Percentiles rank a stretch among this genome's conserved stretches.
Conservation (phyloP, 2,888 invertebrate species). For the Meandrusa payeni region DNA sequence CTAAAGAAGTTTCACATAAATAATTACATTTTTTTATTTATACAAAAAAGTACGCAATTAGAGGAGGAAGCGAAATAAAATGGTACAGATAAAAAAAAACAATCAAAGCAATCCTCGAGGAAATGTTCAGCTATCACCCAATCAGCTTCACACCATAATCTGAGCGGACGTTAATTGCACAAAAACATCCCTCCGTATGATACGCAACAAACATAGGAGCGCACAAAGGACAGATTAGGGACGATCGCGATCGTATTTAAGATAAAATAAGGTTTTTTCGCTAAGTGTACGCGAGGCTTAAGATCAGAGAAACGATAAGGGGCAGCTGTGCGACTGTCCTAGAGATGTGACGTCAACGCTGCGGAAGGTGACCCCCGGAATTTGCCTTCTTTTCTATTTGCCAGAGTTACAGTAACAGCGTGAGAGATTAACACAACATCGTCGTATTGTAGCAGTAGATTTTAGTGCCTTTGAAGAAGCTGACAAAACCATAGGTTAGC, state of each 20-base stretch:
- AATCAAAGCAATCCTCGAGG: constrained; percentile 44
- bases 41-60: no score
- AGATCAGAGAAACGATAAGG: constrained; percentile 64
- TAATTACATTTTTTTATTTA: no score
- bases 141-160: constrained; percentile 63
- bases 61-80: no score
- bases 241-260: constrained; percentile 75
- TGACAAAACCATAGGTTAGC: no score
- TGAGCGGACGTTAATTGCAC: constrained; percentile 67
- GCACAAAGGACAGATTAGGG: constrained; percentile 74
- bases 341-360: constrained; percentile 47
- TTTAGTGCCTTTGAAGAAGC: no score
- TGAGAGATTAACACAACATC: no score
- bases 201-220: constrained; percentile 64
- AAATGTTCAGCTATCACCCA: constrained; percentile 38
- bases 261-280: constrained; percentile 74
- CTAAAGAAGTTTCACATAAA: no score
- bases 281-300: constrained; percentile 70
- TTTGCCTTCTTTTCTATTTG: no score
- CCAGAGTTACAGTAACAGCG: no score
- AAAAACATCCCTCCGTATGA: constrained; percentile 61
- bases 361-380: constrained; percentile 29
- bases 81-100: no score
- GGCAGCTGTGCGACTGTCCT: constrained; percentile 63
- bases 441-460: no score